Conservation (phyloP, 2,888 invertebrate genomes). For the Cephus spinipes region DNA sequence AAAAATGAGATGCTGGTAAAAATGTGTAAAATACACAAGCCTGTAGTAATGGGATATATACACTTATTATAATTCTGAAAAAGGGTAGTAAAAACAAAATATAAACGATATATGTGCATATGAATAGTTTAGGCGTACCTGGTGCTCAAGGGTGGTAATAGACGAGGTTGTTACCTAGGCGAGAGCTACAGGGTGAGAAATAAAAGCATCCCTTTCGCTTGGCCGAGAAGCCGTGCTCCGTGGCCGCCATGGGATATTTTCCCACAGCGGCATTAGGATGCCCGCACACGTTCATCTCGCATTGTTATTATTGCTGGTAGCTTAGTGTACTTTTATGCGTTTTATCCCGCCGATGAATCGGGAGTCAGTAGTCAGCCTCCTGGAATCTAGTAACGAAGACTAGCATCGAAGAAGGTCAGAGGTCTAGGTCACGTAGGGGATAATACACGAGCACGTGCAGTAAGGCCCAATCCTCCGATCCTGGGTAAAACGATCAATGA, state of each 20-base stretch:
- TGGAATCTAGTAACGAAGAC: background rate
- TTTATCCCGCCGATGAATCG: background rate
- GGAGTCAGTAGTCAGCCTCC: background rate
- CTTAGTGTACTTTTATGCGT: background rate
- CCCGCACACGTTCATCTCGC: slow-evolving; percentile 31
- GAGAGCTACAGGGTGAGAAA: background rate
- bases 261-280: slow-evolving; percentile 24
- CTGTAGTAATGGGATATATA: too few species aligned
- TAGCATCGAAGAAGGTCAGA: background rate
- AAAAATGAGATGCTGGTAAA: too few species aligned
- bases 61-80: too few species aligned
- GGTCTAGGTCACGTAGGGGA: background rate
- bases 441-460: background rate
- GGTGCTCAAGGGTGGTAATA: too few species aligned
- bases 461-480: background rate
- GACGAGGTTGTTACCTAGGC: too few species aligned
- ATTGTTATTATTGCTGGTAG: slow-evolving; percentile 9
- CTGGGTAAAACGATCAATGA: background rate
- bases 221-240: background rate
- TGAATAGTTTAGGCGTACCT: too few species aligned
- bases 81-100: too few species aligned
- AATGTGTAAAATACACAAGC: too few species aligned
- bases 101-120: too few species aligned
- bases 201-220: background rate
- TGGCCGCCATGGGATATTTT: background rate